Conservation (phyloP, 2,888 invertebrate genomes). For the Panzeria rudis region DNA sequence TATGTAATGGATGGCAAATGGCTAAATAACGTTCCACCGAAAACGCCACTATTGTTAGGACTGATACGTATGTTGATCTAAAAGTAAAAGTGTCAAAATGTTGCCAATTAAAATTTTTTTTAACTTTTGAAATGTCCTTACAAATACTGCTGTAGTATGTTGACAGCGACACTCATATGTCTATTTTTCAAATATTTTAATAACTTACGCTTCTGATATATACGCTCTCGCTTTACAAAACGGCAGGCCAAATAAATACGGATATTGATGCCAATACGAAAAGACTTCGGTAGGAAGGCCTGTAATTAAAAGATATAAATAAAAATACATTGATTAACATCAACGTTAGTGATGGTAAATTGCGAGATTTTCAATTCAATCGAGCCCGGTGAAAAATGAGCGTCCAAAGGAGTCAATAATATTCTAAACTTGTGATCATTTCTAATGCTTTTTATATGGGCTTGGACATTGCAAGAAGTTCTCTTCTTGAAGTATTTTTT, state of each 20-base stretch:
- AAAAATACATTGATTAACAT: background rate
- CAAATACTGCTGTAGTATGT: background rate
- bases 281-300: conserved; percentile 94
- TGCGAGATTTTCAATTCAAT: too few species aligned
- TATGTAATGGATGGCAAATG: conserved; percentile 93
- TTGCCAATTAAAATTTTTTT: background rate
- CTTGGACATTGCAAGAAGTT: too few species aligned
- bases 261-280: conserved; percentile 94
- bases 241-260: conserved; percentile 90
- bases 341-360: background rate
- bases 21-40: conserved; percentile 95
- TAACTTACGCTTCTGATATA: conserved; percentile 93
- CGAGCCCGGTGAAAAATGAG: too few species aligned
- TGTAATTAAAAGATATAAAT: conserved; percentile 82
- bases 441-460: too few species aligned
- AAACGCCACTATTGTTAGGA: conserved; percentile 95
- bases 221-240: conserved; percentile 93
- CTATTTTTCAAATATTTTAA: too few species aligned
- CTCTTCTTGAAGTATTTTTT: too few species aligned
- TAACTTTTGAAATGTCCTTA: background rate
- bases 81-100: background rate
- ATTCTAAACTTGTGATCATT: too few species aligned
- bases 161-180: too few species aligned
- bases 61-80: conserved; percentile 95
- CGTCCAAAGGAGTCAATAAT: too few species aligned